These are phyloP conservation scores for Lindbergichthys nudifrons DNA, from an alignment of 2,797 vertebrate genomes.

Conservation along the genomic window DNA sequence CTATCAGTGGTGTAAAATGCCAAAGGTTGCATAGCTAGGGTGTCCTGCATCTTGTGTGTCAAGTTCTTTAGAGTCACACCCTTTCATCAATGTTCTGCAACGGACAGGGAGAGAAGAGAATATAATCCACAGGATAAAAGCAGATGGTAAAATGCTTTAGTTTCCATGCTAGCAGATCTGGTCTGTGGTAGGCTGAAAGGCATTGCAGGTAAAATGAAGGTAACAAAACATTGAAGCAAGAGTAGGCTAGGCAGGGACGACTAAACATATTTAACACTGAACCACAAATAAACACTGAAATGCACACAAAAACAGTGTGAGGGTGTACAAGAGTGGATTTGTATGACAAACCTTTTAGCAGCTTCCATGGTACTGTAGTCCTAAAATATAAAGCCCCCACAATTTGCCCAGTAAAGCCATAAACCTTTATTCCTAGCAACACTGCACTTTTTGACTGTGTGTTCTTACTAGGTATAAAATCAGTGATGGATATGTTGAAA, in stretches of 20 bases:
- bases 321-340: constrained; percentile 17
- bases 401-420: constrained; percentile 22
- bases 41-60: not conserved
- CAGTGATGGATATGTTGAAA: not conserved
- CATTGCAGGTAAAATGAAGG: constrained; percentile 7
- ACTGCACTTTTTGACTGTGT: constrained; percentile 26
- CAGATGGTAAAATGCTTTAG: not conserved
- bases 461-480: constrained; percentile 19
- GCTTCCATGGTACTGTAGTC: constrained; percentile 20
- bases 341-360: constrained; percentile 1
- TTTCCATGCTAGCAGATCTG: not conserved
- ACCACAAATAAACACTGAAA: constrained; percentile 1
- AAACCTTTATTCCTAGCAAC: constrained; percentile 20
- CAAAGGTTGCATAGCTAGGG: too few species aligned
- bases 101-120: not conserved
- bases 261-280: not conserved
- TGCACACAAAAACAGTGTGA: constrained; percentile 10
- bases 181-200: constrained; percentile 4
- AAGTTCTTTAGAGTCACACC: not conserved
- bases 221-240: not conserved
- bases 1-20: not conserved
- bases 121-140: not conserved
- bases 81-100: not conserved
- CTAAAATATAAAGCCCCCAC: constrained; percentile 4
- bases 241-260: not conserved